phyloP scores from a whole-genome alignment of 2,113 vertebrate genomes.

The Hyla sarda region DNA sequence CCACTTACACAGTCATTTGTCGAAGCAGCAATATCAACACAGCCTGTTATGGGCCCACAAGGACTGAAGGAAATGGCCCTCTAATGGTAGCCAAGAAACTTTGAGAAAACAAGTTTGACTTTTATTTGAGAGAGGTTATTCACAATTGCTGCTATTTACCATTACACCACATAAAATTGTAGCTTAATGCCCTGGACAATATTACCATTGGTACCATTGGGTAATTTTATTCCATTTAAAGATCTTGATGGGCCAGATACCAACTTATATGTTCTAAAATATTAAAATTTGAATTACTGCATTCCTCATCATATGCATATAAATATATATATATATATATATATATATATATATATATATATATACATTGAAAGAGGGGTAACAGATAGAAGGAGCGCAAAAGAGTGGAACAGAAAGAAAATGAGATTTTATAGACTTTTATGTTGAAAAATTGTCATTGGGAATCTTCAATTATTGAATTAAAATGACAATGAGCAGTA shows the following conservation, averaged over 20 bases:
- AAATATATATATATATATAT: too few relatives aligned
- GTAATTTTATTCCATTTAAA: background rate
- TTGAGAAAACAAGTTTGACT: constrained; percentile 36
- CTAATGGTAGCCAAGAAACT: constrained; percentile 21
- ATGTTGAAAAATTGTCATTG: background rate
- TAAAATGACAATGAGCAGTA: background rate
- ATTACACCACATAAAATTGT: constrained; percentile 14
- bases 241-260: background rate
- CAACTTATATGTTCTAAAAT: background rate
- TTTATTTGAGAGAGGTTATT: constrained; percentile 43
- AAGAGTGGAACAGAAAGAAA: too few relatives aligned
- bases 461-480: background rate
- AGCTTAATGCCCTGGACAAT: constrained; percentile 12
- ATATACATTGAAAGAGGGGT: too few relatives aligned
- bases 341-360: too few relatives aligned
- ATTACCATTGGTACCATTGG: background rate
- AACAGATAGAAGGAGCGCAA: too few relatives aligned
- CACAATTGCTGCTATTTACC: constrained; percentile 32
- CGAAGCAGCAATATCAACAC: constrained; percentile 43
- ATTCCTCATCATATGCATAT: too few relatives aligned
- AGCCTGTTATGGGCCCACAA: constrained; percentile 13
- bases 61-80: constrained; percentile 37
- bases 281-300: too few relatives aligned
- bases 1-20: constrained; percentile 15
- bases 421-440: too few relatives aligned